Evolutionary conservation across 2,113 vertebrate genomes (phyloP), one percentile per base, ranked within the genome.

Genomic region (Argyrosomus japonicus): DNA sequence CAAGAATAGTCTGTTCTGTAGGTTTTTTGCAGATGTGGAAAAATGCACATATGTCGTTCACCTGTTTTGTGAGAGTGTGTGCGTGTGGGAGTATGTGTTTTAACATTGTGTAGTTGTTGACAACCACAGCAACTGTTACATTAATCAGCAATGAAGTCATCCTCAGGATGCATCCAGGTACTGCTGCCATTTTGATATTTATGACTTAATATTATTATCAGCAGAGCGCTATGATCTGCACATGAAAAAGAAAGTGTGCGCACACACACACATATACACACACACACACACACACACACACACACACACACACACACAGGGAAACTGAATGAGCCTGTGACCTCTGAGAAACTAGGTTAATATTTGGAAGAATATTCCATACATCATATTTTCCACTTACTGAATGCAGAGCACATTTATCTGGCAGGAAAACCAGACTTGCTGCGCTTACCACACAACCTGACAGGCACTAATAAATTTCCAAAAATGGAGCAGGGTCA

Each of bases 361-460:
- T 85, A 81, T 85, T 85, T 81, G 69, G 40, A 71, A 63, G 76
- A 89, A 48, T 70, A 84, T 89, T 93, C 84, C 88, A 89, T 90
- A 87, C 81, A 89, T 90, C 83, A 93, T 83, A 89, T 87, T 92
- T 92, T 94, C 90, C 86, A 73, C 77, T 88, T 82, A 50, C 79
- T 83, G 58, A 88, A 89, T 91, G 61, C 57, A 60, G 60, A 76
- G 75, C 43, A 11, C 40, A 45, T 57, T 90, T 79, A 82, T 90
- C 78, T 88, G 88, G 87, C 84, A 87, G 77, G 75, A 79, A 83
- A 77, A 81, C 36, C 85, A 89, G 79, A 89, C 89, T 81, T 36
- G 8, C 69, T 87, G 75, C 72, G 73, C 21, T 40, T 62, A 80
- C 80, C 79, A 77, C 82, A 87, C 54, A 83, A 62, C 65, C 75